Base-by-base conservation (phyloP, 2,113 vertebrate species). In the Podiceps cristatus region DNA sequence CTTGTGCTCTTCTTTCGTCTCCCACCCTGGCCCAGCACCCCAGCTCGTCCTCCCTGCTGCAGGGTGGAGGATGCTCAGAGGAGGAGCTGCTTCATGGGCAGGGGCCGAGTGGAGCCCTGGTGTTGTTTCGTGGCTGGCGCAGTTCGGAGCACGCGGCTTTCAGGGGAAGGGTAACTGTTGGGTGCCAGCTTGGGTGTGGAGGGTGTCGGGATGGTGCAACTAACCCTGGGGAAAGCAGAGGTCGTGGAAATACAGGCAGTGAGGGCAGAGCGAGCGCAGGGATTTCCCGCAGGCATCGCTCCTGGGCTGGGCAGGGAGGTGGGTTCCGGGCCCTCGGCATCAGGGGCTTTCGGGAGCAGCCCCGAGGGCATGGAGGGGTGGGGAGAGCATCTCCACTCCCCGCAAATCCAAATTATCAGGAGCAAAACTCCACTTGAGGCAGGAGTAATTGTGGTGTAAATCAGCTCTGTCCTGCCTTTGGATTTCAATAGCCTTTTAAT, bases 381-480 rank as follows among this genome's bases (percentile, higher is more conserved):
- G 13, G 45, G 13, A 56, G 8, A 52, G 15, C 59, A n/a, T 13
- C 88, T 35, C 53, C 3, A 0, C 40, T 44, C 68, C 27, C 2
- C 0, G 0, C 7, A 18, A 58, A 68, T 6, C 73, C 35, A 1
- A 27, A 29, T 4, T 1, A 6, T 1, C 1, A 0, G 22, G 47
- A 64, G 56, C 44, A n/a, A 13, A 77, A 6, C 50, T 73, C 4
- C 1, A 0, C 31, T 23, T 1, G 1, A 1, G 49, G 18, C 18
- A 9, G 53, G 31, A 66, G 19, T 2, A 2, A 20, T 1, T 4
- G 10, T 0, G 3, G 25, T 28, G 64, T n/a, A 15, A 15, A 67
- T 11, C n/a, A n/a, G 75, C 37, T 15, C 82, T 31, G 62, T 56
- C 80, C 78, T 7, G 24, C 59, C 47, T 72, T 2, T 31, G 8